Conservation (phyloP, 2,888 invertebrate species). For the Meta bourneti region DNA sequence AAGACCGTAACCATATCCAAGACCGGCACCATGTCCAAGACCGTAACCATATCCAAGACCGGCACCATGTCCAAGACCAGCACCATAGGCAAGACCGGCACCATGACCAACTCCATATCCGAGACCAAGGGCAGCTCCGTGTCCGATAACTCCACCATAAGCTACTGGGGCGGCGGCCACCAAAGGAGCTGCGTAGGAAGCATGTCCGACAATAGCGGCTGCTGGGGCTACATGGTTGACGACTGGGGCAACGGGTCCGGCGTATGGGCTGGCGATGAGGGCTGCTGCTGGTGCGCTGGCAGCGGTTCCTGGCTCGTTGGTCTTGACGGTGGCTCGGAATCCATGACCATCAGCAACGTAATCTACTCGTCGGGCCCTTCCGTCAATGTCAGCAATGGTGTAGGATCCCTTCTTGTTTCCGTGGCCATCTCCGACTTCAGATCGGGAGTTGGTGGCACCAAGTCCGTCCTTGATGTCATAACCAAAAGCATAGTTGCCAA, state of each 20-base stretch:
- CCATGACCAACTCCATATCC: slow-evolving; percentile 6
- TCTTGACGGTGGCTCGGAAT: slow-evolving; percentile 62
- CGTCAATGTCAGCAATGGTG: slow-evolving; percentile 71
- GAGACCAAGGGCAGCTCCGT: slow-evolving; percentile 18
- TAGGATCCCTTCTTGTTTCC: slow-evolving; percentile 75
- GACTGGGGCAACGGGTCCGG: too few relatives aligned
- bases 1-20: slow-evolving; percentile 4
- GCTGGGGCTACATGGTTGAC: too few relatives aligned
- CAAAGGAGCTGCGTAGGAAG: slow-evolving; percentile 24
- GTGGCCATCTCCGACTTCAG: slow-evolving; percentile 69
- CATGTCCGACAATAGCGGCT: too few relatives aligned
- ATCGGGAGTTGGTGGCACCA: slow-evolving; percentile 73
- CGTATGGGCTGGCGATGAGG: not conserved
- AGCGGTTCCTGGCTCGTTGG: slow-evolving; percentile 69
- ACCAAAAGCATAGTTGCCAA: slow-evolving; percentile 62
- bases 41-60: not conserved
- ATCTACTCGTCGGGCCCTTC: slow-evolving; percentile 71
- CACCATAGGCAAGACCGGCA: not conserved
- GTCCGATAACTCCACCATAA: slow-evolving; percentile 30
- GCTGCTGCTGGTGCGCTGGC: slow-evolving; percentile 51
- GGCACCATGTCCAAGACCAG: slow-evolving; percentile 13
- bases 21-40: not conserved
- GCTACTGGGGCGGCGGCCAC: slow-evolving; percentile 20
- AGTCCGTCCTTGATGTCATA: slow-evolving; percentile 71
- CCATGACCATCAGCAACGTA: slow-evolving; percentile 66